These are phyloP conservation scores for Manacus vitellinus DNA, from an alignment of 2,113 vertebrate genomes.

Conservation along the genomic window DNA sequence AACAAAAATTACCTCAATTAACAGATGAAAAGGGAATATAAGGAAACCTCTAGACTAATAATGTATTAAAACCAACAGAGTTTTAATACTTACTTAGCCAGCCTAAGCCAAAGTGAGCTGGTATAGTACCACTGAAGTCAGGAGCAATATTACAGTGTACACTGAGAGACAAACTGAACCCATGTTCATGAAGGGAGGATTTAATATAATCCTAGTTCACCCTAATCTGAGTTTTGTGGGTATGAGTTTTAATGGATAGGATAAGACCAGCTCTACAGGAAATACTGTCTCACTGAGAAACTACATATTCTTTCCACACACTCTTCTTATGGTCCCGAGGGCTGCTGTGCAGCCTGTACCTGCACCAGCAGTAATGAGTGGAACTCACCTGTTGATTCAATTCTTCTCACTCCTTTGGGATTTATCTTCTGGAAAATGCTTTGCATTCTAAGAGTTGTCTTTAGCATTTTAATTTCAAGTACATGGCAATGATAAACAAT, in stretches of 20 bases:
- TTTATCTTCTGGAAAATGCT: slow-evolving; percentile 38
- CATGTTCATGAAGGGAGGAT: neutral
- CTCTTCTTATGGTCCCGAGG: neutral
- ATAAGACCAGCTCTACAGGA: neutral
- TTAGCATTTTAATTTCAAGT: slow-evolving; percentile 54
- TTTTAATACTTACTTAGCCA: slow-evolving; percentile 31
- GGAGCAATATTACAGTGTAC: neutral
- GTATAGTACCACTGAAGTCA: neutral
- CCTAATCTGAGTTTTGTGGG: neutral
- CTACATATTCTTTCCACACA: neutral
- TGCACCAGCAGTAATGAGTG: neutral
- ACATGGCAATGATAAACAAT: neutral
- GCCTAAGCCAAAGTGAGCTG: neutral
- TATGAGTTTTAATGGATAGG: neutral
- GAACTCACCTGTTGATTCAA: slow-evolving; percentile 10
- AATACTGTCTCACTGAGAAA: neutral
- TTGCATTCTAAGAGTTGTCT: slow-evolving; percentile 21
- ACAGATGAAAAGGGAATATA: slow-evolving; percentile 55
- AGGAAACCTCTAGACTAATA: slow-evolving; percentile 54
- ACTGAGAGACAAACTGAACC: neutral
- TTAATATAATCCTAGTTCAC: neutral
- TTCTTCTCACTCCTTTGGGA: slow-evolving; percentile 21
- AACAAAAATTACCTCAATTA: slow-evolving; percentile 63
- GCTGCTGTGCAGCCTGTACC: neutral
- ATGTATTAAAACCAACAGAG: neutral